Base-by-base conservation (phyloP, 1,140 invertebrate species). In the Drosophila neocordata region DNA sequence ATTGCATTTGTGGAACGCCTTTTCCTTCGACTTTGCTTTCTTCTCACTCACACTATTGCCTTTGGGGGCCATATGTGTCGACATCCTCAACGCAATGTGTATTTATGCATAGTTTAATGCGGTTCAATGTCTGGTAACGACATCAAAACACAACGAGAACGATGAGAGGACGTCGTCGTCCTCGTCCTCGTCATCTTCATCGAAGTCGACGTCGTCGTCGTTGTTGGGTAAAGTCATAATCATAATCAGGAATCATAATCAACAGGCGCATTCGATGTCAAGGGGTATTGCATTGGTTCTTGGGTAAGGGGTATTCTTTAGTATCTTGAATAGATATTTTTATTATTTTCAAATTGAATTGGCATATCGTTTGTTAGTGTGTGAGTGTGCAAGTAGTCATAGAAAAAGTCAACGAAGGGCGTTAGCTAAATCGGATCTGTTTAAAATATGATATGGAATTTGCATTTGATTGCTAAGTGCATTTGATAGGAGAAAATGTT, bases 41-140 rank as follows among this genome's bases (percentile, higher is more conserved):
- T 57, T 37, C 18, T 27, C 6, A 24, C 22, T 6, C 37, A 52
- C 34, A 12, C 24, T 53, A 74, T 59, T 74, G 66, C 66, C 71
- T 77, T 62, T 70, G 35, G 72, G 73, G 77, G 57, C 79, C 81
- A 87, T 85, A 85, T 87, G 82, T 71, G 69, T 69, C 53, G 79
- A 83, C 73, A 61, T 61, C 81, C 68, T 69, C 79, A 55, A 66
- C 66, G 81, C 82, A 87, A 85, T 85, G 81, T 85, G 82, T 85
- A 85, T 85, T 85, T 85, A 85, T 85, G 82, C 82, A 88, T 78
- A 87, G 82, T 88, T 85, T 85, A 85, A 87, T 87, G 82, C 82
- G 82, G 82, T 87, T 87, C 82, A 87, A 87, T 88, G 82, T 87
- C 82, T 87, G 82, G 75, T 88, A 87, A 87, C 75, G 82, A 87